Evolutionary conservation across 2,113 vertebrate genomes (phyloP).

Genomic region (Heliornis fulica): DNA sequence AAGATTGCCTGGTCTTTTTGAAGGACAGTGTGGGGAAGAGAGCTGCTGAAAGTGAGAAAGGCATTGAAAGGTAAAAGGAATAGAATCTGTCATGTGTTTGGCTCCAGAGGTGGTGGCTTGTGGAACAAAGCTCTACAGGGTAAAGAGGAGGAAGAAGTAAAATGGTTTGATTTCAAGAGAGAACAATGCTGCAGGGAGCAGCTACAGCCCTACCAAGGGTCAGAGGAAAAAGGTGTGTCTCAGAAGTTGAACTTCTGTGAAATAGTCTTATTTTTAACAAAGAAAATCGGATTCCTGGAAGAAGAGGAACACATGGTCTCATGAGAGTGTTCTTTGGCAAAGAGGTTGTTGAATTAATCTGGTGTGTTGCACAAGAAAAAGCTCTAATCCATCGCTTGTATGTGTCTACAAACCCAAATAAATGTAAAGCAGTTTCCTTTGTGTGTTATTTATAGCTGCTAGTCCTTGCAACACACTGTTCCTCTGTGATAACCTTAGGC

Average conservation of each 20-base stretch:
- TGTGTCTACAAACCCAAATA: background rate
- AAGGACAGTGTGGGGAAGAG: background rate
- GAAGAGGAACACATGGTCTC: background rate
- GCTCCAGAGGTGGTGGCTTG: background rate
- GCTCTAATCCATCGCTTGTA: background rate
- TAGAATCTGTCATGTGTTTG: background rate
- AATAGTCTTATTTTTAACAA: background rate
- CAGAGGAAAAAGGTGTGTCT: background rate
- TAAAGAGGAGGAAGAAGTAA: background rate
- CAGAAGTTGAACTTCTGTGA: background rate
- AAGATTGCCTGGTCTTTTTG: background rate
- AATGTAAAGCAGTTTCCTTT: slow-evolving; percentile 30
- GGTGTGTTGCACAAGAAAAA: background rate
- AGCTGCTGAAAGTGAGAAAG: background rate
- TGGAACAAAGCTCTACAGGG: background rate
- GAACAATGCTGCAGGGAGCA: background rate
- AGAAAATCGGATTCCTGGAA: background rate
- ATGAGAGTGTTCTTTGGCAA: background rate
- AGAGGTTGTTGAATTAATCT: background rate
- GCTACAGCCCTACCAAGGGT: background rate
- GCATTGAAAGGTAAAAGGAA: background rate
- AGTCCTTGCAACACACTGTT: background rate
- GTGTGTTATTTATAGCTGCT: slow-evolving; percentile 27
- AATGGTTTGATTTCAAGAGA: background rate
- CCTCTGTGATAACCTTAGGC: slow-evolving; percentile 2